Evolutionary conservation across 2,888 invertebrate species (phyloP), one percentile per base, ranked within the genome.

Genomic region (Lasioglossum marginatum): DNA sequence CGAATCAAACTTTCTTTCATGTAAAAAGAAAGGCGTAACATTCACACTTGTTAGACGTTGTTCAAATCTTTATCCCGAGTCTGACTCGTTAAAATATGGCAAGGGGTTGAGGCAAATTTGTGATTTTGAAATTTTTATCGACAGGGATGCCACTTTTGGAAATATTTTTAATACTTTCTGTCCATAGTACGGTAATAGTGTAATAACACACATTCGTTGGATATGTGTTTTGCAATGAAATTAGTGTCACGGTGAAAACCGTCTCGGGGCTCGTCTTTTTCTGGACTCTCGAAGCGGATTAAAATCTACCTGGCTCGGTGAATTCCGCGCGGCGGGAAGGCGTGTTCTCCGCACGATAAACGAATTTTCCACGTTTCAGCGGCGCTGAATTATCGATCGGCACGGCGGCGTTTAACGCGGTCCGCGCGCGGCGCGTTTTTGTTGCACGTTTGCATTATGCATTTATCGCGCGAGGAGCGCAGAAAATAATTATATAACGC

Each of bases 401-500:
- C 31, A 4, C 37, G 19, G 8, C 5, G 76, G 10, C 34, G 57
- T 82, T 78, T 78, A 82, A 84, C 34, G 84, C 63, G 37, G 37
- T 2, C 66, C 66, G 31, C 16, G 31, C 16, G 16, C 76, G 6
- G 75, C 77, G 75, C 73, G 83, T 78, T 23, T 60, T 31, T n/a
- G 75, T 68, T 57, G 10, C 45, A 14, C 82, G 82, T 63, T 66
- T 72, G 78, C 83, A 78, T 83, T 82, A 74, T 74, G 77, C 73
- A 74, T 52, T 83, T 83, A 77, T 79, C 52, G 52, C 74, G 48
- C 60, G 77, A 68, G 76, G 16, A 34, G 71, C 23, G 40, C 27
- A 27, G 77, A 19, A 63, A 84, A 84, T 85, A 84, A 85, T 85
- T 80, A 84, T 74, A 71, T 57, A 75, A 84, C 74, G 34, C 19